These are phyloP conservation scores for Microplitis manilae DNA, from an alignment of 2,888 invertebrate genomes.

Conservation along the genomic window DNA sequence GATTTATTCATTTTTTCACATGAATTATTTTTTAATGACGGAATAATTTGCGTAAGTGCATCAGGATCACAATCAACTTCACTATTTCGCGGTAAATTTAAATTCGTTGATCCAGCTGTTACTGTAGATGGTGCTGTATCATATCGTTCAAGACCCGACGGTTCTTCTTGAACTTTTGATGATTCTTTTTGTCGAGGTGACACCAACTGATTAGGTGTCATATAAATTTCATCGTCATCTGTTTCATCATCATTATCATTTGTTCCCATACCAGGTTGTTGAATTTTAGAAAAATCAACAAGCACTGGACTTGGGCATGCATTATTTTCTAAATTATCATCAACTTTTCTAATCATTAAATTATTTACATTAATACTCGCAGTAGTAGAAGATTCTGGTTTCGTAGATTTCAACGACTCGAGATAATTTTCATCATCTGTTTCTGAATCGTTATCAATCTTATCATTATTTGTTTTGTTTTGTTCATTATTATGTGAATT, in stretches of 20 bases:
- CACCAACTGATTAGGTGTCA: conserved; percentile 33
- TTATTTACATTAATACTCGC: not conserved
- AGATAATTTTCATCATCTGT: conserved; percentile 43
- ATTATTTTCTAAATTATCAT: not conserved
- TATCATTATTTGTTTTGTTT: not conserved
- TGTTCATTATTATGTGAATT: not conserved
- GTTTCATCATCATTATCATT: conserved; percentile 26
- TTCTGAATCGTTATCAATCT: conserved; percentile 36
- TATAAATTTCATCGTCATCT: conserved; percentile 35
- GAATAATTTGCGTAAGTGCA: not conserved
- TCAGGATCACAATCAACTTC: not conserved
- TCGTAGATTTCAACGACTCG: no score
- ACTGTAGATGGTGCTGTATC: not conserved
- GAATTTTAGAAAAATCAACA: conserved; percentile 38
- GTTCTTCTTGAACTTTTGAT: not conserved
- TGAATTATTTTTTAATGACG: not conserved
- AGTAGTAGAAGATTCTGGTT: not conserved
- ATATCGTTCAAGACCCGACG: not conserved
- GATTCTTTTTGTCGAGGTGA: not conserved
- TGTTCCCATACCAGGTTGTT: conserved; percentile 24
- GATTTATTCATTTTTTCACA: not conserved
- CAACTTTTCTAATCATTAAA: not conserved
- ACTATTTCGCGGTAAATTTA: not conserved
- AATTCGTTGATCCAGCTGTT: not conserved
- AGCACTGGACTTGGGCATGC: conserved; percentile 17